Evolutionary conservation across 2,888 invertebrate genomes (phyloP).

Genomic region (Beris morrisii): DNA sequence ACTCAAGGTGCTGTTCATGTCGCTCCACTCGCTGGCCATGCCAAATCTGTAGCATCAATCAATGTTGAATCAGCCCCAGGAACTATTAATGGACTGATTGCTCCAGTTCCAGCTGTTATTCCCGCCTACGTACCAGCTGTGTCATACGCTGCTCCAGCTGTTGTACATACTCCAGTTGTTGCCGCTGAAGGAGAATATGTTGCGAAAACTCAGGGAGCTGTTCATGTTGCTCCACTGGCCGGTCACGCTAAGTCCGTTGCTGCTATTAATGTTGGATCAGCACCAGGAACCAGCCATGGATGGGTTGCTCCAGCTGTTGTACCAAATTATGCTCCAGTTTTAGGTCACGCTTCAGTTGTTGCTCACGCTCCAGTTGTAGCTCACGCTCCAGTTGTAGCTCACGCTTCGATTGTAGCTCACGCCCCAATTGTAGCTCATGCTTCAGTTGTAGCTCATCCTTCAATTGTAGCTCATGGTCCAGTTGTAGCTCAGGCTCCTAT

Average conservation of each 20-base stretch:
- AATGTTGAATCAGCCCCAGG: constrained; percentile 59
- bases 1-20: constrained; percentile 58
- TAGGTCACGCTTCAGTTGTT: constrained; percentile 5
- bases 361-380: constrained; percentile 2
- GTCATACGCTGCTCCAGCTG: constrained; percentile 34
- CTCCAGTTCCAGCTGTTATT: not conserved
- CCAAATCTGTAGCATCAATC: constrained; percentile 46
- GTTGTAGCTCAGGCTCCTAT: not conserved
- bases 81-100: constrained; percentile 45
- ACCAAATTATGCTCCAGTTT: constrained; percentile 9
- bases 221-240: constrained; percentile 58
- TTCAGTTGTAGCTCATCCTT: constrained; percentile 43
- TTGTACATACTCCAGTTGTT: not conserved
- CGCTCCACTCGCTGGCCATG: constrained; percentile 57
- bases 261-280: constrained; percentile 56
- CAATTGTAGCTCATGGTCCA: constrained; percentile 27
- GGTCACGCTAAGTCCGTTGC: constrained; percentile 51
- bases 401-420: no score
- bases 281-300: constrained; percentile 53
- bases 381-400: not conserved
- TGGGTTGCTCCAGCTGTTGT: constrained; percentile 6
- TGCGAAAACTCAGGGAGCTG: constrained; percentile 58
- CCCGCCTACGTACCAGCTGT: not conserved
- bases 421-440: not conserved
- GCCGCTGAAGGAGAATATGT: constrained; percentile 42